Percentiles rank a stretch among this genome's conserved stretches.
Conservation (phyloP, 1,140 invertebrate genomes). For the Glossosoma conforme region DNA sequence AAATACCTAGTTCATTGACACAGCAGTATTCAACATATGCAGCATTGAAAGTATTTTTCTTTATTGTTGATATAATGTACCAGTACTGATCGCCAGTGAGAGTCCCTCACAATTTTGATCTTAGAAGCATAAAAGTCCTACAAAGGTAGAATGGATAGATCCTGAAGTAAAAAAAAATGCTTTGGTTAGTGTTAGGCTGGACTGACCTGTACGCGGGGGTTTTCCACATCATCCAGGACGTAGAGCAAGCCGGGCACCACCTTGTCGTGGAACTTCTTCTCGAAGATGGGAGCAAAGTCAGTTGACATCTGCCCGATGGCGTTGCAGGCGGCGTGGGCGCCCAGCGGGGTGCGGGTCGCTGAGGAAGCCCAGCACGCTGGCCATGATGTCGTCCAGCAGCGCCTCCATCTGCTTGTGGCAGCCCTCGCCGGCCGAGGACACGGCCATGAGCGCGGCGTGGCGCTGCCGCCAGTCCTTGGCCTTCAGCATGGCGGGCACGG, state of each 20-base stretch:
- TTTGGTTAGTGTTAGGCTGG: too few species aligned
- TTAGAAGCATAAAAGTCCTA: too few species aligned
- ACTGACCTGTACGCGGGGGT: slow-evolving; percentile 82
- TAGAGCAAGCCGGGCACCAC: slow-evolving; percentile 86
- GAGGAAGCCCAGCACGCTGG: slow-evolving; percentile 83
- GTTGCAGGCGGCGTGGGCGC: slow-evolving; percentile 95
- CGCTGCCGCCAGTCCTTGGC: slow-evolving; percentile 79
- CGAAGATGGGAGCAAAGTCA: slow-evolving; percentile 94
- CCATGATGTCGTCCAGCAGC: slow-evolving; percentile 85
- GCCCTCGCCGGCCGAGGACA: slow-evolving; percentile 97
- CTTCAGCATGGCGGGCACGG: slow-evolving; percentile 83
- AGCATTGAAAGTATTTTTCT: too few species aligned
- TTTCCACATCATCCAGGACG: slow-evolving; percentile 86
- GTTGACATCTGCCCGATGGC: slow-evolving; percentile 99
- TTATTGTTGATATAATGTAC: not conserved
- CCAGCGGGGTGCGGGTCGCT: slow-evolving; percentile 90
- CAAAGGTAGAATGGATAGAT: too few species aligned
- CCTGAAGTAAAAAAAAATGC: too few species aligned
- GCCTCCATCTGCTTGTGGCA: slow-evolving; percentile 97
- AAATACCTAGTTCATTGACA: too few species aligned
- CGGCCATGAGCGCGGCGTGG: slow-evolving; percentile 96
- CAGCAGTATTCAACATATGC: too few species aligned
- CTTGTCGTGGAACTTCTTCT: slow-evolving; percentile 96
- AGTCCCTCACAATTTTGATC: too few species aligned
- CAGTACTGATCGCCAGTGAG: too few species aligned